Conservation (phyloP, 1,140 invertebrate species). For the Drosophila hydei region DNA sequence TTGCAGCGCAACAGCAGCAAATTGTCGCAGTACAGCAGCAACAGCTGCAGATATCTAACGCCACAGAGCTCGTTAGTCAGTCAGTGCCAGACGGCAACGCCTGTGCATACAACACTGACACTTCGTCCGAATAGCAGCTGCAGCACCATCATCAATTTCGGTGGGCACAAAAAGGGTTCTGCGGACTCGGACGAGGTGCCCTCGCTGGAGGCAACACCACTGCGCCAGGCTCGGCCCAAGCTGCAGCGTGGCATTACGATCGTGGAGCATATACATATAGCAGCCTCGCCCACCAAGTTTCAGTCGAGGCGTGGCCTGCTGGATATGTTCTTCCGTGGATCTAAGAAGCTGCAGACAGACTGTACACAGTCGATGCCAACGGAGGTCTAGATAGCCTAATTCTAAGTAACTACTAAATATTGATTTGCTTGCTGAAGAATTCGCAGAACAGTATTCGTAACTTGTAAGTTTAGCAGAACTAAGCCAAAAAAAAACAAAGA, state of each 20-base stretch:
- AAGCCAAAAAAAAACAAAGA: conserved; percentile 44
- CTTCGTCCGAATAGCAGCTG: conserved; percentile 76
- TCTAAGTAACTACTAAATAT: conserved; percentile 36
- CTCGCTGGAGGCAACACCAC: conserved; percentile 45
- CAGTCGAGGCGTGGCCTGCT: conserved; percentile 64
- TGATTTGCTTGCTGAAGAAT: conserved; percentile 76
- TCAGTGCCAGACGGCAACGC: conserved; percentile 51
- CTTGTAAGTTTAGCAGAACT: conserved; percentile 58
- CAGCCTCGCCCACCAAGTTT: conserved; percentile 62
- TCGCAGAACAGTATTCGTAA: conserved; percentile 80
- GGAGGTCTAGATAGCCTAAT: conserved; percentile 58
- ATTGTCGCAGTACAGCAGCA: conserved; percentile 73
- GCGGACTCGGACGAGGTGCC: conserved; percentile 63
- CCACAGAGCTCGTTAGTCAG: conserved; percentile 71
- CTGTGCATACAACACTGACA: conserved; percentile 59
- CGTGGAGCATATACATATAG: conserved; percentile 73
- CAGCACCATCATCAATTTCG: conserved; percentile 80
- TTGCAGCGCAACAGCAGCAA: conserved; percentile 76
- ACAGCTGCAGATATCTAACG: conserved; percentile 72
- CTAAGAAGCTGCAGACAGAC: conserved; percentile 71
- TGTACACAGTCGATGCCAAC: conserved; percentile 65
- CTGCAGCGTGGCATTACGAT: conserved; percentile 71
- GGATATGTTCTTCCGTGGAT: conserved; percentile 76
- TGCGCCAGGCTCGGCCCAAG: conserved; percentile 50
- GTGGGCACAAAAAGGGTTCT: conserved; percentile 36